A percentile compares a stretch with the other conserved stretches of the same genome.
phyloP scores from a whole-genome alignment of 2,797 vertebrate species.

The Premnoplex brunnescens region DNA sequence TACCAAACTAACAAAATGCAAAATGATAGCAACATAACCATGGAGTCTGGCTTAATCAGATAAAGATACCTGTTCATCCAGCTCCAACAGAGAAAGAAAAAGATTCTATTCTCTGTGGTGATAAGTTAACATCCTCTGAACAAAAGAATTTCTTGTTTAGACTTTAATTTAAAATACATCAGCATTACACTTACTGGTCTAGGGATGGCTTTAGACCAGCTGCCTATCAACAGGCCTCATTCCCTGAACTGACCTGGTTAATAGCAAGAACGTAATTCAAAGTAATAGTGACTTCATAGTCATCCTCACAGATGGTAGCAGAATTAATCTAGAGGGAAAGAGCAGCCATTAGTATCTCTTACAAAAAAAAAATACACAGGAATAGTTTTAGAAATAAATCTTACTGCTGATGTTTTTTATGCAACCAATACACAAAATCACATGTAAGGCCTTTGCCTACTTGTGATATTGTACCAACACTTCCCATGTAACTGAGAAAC shows the following conservation, averaged over 20 bases:
- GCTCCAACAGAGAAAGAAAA: conserved; percentile 2
- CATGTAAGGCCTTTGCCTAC: accelerated
- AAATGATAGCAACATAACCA: background rate
- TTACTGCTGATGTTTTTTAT: background rate
- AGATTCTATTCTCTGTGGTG: background rate
- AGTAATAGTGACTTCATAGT: conserved; percentile 83
- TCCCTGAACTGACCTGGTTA: conserved; percentile 73
- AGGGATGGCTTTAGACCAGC: background rate
- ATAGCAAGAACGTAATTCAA: conserved; percentile 82
- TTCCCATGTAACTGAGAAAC: background rate
- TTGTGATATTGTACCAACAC: background rate
- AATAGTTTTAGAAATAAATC: background rate
- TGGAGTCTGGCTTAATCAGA: background rate
- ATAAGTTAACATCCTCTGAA: background rate
- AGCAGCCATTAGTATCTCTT: background rate
- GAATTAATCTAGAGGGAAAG: conserved; percentile 84
- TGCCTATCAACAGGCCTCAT: background rate
- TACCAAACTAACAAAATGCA: background rate
- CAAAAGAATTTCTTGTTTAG: background rate
- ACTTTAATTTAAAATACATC: background rate
- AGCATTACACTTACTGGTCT: background rate
- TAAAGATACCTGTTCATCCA: background rate
- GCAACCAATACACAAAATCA: background rate
- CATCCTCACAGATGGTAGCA: conserved; percentile 85
- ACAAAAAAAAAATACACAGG: background rate